phyloP scores from a whole-genome alignment of 1,140 invertebrate genomes.

The Meloidogyne chitwoodi region DNA sequence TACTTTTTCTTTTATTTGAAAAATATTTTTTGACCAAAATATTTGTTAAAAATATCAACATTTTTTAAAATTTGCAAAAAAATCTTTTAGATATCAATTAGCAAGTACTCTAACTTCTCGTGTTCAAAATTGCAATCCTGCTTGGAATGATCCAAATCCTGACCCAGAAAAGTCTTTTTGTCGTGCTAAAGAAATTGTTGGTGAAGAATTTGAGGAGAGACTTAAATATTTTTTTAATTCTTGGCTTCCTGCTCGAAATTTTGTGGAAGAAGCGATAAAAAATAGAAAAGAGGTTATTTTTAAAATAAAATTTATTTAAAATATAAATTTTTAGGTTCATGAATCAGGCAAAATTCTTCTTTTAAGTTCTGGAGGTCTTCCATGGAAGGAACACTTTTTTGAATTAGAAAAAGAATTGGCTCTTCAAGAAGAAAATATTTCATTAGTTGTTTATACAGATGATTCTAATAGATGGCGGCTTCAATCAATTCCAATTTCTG shows the following conservation, averaged over 20 bases:
- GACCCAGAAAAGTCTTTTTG: constrained; percentile 60
- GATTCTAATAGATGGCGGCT: constrained; percentile 69
- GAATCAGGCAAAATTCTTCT: constrained; percentile 75
- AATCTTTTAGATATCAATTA: constrained; percentile 68
- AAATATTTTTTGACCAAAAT: neutral
- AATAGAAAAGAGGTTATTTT: constrained; percentile 66
- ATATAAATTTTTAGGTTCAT: constrained; percentile 63
- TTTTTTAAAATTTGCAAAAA: neutral
- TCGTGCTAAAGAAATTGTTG: constrained; percentile 74
- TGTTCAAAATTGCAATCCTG: constrained; percentile 75
- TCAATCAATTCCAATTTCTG: constrained; percentile 72
- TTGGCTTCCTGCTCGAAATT: constrained; percentile 78
- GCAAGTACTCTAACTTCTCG: constrained; percentile 73
- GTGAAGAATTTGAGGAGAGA: constrained; percentile 74
- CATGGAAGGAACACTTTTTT: constrained; percentile 85
- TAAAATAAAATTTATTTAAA: constrained; percentile 17
- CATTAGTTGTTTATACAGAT: constrained; percentile 73
- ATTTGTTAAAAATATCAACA: neutral
- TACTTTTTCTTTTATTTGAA: neutral
- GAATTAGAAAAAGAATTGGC: constrained; percentile 74
- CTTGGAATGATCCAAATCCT: constrained; percentile 72
- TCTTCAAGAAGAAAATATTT: constrained; percentile 67
- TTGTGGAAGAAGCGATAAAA: constrained; percentile 71
- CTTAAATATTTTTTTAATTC: constrained; percentile 70
- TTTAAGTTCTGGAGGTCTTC: constrained; percentile 67